A percentile compares a stretch with the other conserved stretches of the same genome.
Conservation (phyloP, 2,888 invertebrate genomes). For the Yponomeuta malinellus region DNA sequence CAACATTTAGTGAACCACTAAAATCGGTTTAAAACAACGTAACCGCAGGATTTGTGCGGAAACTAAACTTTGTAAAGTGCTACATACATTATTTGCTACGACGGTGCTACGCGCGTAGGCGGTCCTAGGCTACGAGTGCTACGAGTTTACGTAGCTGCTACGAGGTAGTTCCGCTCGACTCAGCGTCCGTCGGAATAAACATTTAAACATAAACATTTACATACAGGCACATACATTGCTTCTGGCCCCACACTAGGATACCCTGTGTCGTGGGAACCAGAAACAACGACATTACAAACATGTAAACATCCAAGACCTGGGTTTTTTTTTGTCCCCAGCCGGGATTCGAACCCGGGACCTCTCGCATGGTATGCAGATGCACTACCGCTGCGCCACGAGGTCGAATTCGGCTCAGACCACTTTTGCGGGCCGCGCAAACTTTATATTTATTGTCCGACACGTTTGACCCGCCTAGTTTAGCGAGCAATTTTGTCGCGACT, state of each 20-base stretch:
- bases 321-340: too few species aligned
- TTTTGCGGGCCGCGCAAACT: neutral
- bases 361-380: too few species aligned
- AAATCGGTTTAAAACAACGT: conserved; percentile 5
- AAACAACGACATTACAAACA: too few species aligned
- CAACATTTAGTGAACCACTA: conserved; percentile 7
- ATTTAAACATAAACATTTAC: too few species aligned
- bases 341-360: too few species aligned
- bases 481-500: neutral
- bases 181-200: neutral
- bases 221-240: too few species aligned
- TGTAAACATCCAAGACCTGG: too few species aligned
- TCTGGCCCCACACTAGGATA: too few species aligned
- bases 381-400: too few species aligned
- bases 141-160: neutral
- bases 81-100: conserved; percentile 10
- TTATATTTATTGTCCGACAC: neutral
- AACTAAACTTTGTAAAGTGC: neutral
- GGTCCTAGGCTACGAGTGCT: neutral
- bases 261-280: too few species aligned
- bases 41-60: conserved; percentile 1
- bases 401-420: neutral
- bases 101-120: conserved; percentile 9
- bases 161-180: neutral
- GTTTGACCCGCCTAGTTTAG: neutral